Evolutionary conservation across 2,888 invertebrate species (phyloP).

Genomic region (Drosophila paramelanica): DNA sequence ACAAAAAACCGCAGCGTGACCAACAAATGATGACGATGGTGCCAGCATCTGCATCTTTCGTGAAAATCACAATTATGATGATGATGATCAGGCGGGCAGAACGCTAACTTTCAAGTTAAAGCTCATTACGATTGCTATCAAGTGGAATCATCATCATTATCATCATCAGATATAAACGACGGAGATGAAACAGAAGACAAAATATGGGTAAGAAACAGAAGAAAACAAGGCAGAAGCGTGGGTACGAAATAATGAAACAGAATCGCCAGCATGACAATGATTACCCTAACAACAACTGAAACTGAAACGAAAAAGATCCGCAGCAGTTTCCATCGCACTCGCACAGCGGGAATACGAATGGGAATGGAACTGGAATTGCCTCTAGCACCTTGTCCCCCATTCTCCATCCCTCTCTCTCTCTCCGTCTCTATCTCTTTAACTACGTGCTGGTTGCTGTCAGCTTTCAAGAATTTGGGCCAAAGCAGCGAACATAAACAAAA

Average conservation of each 20-base stretch:
- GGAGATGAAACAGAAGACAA: constrained; percentile 5
- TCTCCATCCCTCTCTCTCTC: neutral
- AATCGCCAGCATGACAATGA: constrained; percentile 79
- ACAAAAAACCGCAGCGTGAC: constrained; percentile 72
- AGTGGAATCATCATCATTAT: constrained; percentile 49
- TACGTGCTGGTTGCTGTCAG: constrained; percentile 59
- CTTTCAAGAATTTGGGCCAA: constrained; percentile 74
- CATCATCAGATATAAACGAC: constrained; percentile 7
- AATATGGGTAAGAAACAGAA: neutral
- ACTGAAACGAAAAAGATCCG: constrained; percentile 43
- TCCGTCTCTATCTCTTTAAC: neutral
- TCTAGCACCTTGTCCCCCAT: neutral
- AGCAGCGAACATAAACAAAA: constrained; percentile 72
- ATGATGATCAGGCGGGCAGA: constrained; percentile 71
- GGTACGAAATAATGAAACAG: constrained; percentile 75
- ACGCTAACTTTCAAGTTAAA: constrained; percentile 56
- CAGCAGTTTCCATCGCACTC: constrained; percentile 53
- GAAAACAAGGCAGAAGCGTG: constrained; percentile 57
- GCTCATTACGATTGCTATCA: constrained; percentile 73
- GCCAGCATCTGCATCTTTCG: constrained; percentile 70
- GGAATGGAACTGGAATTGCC: constrained; percentile 38
- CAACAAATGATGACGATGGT: constrained; percentile 70
- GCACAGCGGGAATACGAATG: constrained; percentile 37
- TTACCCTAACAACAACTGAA: constrained; percentile 52
- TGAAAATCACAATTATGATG: constrained; percentile 69